Evolutionary conservation across 2,888 invertebrate genomes (phyloP), one percentile per base, ranked within the genome.

Genomic region (Biston stratarius): DNA sequence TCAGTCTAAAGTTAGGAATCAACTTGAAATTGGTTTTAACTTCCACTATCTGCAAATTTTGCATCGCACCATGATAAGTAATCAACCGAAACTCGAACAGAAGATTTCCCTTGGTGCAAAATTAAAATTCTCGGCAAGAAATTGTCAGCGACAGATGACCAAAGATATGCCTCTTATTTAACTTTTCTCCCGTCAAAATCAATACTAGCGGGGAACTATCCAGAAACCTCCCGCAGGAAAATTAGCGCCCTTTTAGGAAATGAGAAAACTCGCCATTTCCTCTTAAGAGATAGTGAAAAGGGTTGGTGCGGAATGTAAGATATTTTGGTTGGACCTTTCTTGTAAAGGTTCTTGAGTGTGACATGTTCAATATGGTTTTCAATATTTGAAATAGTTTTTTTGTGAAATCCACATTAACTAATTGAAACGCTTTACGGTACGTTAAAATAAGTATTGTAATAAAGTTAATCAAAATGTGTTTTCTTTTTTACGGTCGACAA

Each of bases 181-280:
- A 74, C 65, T 73, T 73, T 69, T 60, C 64, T 44, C 51, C 63
- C 65, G 57, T 69, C 67, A 66, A 63, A 77, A 72, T 77, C 75
- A 73, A 74, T 75, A 74, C 59, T 38, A 62, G 62, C 56, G 47
- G 56, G 62, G 57, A 68, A 75, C 76, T 75, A 74, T 72, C 55
- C 24, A 69, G 64, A 76, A 72, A 71, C 64, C 67, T 73, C 73
- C 65, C 67, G 67, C 67, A 72, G 75, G 77, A 80, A 80, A 80
- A 83, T 83, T 80, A 77, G 74, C 74, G 70, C 70, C 76, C 76
- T 79, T 78, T 77, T 78, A 80, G 72, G 61, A 75, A 75, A 80
- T 80, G 78, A 78, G 77, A 82, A 80, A 76, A 73, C 71, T 71
- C 70, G 61, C 68, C 64, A 71, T 72, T 71, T 72, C 74, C 74